Base-by-base conservation (phyloP, 2,888 invertebrate species). In the Melanargia galathea region DNA sequence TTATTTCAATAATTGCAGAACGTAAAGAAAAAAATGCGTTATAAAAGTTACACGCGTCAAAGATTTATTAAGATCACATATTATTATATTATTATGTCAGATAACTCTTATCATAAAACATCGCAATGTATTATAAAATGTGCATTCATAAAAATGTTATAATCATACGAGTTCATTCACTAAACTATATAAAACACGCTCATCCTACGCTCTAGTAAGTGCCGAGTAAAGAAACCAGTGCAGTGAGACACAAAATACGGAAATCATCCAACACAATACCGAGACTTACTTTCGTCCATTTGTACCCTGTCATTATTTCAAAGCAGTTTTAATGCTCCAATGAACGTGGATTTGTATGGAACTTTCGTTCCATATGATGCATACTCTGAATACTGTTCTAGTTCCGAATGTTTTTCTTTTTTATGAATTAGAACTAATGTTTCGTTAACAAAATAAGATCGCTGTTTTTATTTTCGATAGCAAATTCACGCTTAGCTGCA, bases 271-370 rank as follows among this genome's bases (percentile, higher is more conserved):
- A 70, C 59, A 84, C 84, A 83, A 84, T 81, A 35, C n/a, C 58
- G 70, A 72, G 73, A 70, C 70, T 78, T 76, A 84, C 88, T 87
- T 88, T 87, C 88, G 80, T 82, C 78, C 76, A 82, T 83, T 84
- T 86, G 88, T 87, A 83, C 81, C 78, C 80, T 86, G 86, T 84
- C 87, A 84, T 84, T 82, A 82, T 75, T 75, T 80, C 75, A 81
- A 82, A 81, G 79, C 68, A 71, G 72, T 78, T 87, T 86, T 86
- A 83, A 86, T 83, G 88, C 80, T 81, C 81, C 82, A 81, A 78
- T 81, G 85, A 79, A 78, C 79, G 78, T 70, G 73, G 68, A 76
- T 73, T 71, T 70, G 68, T 76, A 74, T 75, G 71, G 64, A 69
- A 76, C 82, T 83, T 83, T 83, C 81, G 68, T 77, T 82, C 76